Percentiles rank a stretch among this genome's conserved stretches.
Conservation (phyloP, 2,797 vertebrate genomes). For the Denticeps clupeoides region DNA sequence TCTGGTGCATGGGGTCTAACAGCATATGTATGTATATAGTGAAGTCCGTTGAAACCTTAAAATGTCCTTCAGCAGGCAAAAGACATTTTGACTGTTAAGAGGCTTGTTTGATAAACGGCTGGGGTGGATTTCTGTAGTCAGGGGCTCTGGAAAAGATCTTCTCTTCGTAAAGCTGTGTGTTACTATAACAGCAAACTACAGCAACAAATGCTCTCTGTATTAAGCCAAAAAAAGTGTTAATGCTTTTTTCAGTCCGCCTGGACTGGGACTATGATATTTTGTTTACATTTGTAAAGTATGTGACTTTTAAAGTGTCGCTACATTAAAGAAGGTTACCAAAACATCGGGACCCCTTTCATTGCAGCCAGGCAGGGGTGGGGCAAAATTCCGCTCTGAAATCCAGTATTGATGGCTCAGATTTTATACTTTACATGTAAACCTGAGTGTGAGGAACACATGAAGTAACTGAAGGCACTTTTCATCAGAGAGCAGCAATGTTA, state of each 20-base stretch:
- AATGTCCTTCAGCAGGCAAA: background rate
- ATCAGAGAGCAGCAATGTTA: too few relatives aligned
- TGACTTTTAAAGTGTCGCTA: conserved; percentile 12
- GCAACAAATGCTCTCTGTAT: background rate
- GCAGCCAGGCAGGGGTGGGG: too few relatives aligned
- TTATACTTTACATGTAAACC: too few relatives aligned
- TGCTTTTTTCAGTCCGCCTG: background rate
- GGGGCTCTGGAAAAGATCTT: background rate
- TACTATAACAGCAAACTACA: background rate
- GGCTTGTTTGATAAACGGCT: background rate
- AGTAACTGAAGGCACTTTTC: too few relatives aligned
- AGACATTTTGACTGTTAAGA: background rate
- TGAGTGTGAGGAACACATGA: too few relatives aligned
- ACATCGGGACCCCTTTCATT: too few relatives aligned
- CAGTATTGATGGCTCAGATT: too few relatives aligned
- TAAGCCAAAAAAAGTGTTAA: background rate
- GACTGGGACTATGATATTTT: conserved; percentile 4
- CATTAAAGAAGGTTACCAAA: conserved; percentile 22
- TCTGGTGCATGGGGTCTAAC: too few relatives aligned
- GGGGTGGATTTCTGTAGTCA: background rate
- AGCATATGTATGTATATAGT: too few relatives aligned
- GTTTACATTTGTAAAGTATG: conserved; percentile 32
- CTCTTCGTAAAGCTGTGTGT: background rate
- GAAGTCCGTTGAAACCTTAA: too few relatives aligned
- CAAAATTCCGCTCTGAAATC: too few relatives aligned